Conservation (phyloP, 1,140 invertebrate species). For the Oedothorax gibbosus region DNA sequence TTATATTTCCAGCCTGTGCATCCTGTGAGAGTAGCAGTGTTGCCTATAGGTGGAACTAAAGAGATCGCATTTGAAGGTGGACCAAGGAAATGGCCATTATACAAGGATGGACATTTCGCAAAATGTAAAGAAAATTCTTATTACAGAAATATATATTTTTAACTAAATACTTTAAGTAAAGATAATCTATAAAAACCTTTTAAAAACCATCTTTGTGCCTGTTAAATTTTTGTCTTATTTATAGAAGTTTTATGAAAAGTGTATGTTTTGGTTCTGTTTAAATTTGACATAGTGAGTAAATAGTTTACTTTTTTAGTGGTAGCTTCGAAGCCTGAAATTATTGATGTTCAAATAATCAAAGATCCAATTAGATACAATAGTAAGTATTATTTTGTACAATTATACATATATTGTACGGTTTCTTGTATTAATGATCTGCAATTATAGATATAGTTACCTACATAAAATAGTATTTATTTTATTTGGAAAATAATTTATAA, state of each 20-base stretch:
- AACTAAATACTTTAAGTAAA: too few relatives aligned
- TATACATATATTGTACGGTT: too few relatives aligned
- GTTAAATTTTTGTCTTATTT: too few relatives aligned
- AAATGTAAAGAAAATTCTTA: conserved; percentile 65
- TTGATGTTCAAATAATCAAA: conserved; percentile 27
- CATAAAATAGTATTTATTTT: too few relatives aligned
- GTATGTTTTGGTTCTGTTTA: neutral
- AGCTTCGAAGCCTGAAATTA: neutral
- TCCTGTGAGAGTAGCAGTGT: conserved; percentile 70
- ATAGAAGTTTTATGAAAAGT: neutral
- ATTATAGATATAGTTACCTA: too few relatives aligned
- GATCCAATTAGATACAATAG: conserved; percentile 54
- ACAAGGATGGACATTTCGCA: conserved; percentile 69
- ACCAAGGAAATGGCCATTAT: conserved; percentile 74
- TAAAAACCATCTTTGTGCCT: too few relatives aligned
- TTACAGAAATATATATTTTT: neutral
- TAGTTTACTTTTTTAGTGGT: conserved; percentile 63
- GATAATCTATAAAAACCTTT: too few relatives aligned
- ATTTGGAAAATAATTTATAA: too few relatives aligned
- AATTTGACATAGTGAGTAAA: neutral
- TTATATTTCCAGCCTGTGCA: conserved; percentile 66
- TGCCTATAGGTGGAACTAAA: conserved; percentile 78
- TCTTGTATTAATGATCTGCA: too few relatives aligned
- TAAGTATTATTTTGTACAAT: conserved; percentile 1
- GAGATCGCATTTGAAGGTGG: conserved; percentile 80